These are phyloP conservation scores for Nesidiocoris tenuis DNA, from an alignment of 2,888 invertebrate genomes.

Conservation along the genomic window DNA sequence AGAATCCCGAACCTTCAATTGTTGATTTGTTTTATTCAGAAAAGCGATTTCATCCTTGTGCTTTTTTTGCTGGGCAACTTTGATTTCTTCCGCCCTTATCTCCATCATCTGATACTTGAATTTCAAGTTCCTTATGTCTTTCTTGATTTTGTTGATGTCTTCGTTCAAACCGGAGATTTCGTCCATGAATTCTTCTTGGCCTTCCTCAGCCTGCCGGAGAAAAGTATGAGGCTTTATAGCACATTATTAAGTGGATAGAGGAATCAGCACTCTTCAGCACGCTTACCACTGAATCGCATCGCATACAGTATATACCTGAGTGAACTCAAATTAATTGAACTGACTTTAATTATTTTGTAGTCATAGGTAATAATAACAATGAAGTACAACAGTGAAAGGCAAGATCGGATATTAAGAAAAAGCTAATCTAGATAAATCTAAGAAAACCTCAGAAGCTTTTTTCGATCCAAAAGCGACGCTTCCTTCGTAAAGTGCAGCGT, in stretches of 20 bases:
- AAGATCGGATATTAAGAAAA: too few species aligned
- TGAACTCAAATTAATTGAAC: too few species aligned
- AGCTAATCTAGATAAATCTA: too few species aligned
- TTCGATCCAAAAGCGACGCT: slow-evolving; percentile 97
- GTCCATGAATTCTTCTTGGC: slow-evolving; percentile 77
- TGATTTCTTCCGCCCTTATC: slow-evolving; percentile 75
- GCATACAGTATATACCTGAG: too few species aligned
- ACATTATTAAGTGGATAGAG: too few species aligned
- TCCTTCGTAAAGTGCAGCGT: slow-evolving; percentile 94
- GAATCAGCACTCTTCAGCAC: too few species aligned
- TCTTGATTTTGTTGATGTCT: slow-evolving; percentile 66
- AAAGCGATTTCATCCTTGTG: slow-evolving; percentile 89
- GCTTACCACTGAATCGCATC: too few species aligned
- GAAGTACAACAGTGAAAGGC: too few species aligned
- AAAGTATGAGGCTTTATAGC: too few species aligned
- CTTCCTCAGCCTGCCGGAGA: slow-evolving; percentile 73
- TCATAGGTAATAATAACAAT: too few species aligned
- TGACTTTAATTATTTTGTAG: too few species aligned
- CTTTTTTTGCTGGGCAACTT: slow-evolving; percentile 87
- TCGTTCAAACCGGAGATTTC: slow-evolving; percentile 69
- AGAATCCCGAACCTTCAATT: slow-evolving; percentile 62
- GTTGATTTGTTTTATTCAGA: slow-evolving; percentile 89
- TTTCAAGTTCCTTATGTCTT: slow-evolving; percentile 63
- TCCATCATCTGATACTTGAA: slow-evolving; percentile 80
- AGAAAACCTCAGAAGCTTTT: slow-evolving; percentile 81